Evolutionary conservation across 2,888 invertebrate genomes (phyloP), one percentile per base, ranked within the genome.

Genomic region (Rhopalosiphum nymphaeae): DNA sequence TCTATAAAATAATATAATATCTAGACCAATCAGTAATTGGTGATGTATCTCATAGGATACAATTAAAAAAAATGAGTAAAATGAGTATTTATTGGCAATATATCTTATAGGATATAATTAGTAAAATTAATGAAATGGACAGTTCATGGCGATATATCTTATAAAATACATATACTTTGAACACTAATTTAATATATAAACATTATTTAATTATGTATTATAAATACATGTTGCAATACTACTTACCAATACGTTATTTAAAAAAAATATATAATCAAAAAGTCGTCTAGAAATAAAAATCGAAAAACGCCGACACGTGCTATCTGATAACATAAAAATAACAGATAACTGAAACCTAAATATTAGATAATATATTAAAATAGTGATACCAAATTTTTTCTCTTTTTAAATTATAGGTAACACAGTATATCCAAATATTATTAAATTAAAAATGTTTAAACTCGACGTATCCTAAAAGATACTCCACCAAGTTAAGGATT

Each of bases 111-210:
- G 56, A 56, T 56, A 56, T 21, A 87, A 46, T 44, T 46, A 87
- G 10, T 87, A 87, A 87, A 87, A 87, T 87, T 13, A 87, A 87
- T 87, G 16, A 87, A 87, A 87, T 46, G n/a, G 5, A 29, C 26
- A 29, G 87, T 87, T 87, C 46, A 44, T 87, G 49, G 26, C 46
- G 44, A 29, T 49, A n/a, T 46, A 46, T 87, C 87, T 87, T 87
- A 44, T 87, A 87, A 46, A 49, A 87, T 87, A 87, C 87, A 87
- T 46, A 87, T 87, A 56, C 49, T 88, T 53, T 88, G 53, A 88
- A 56, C 53, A 88, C n/a, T 88, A 56, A 88, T 88, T 36, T 53
- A 88, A 36, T 36, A 56, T n/a, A 21, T 56, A n/a, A n/a, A 88
- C 5, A 46, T 25, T 46, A 87, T 87, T 44, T 87, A 49, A 46